Evolutionary conservation across 2,797 vertebrate species (phyloP), one percentile per base, ranked within the genome.

Genomic region (Meriones psammophilus): DNA sequence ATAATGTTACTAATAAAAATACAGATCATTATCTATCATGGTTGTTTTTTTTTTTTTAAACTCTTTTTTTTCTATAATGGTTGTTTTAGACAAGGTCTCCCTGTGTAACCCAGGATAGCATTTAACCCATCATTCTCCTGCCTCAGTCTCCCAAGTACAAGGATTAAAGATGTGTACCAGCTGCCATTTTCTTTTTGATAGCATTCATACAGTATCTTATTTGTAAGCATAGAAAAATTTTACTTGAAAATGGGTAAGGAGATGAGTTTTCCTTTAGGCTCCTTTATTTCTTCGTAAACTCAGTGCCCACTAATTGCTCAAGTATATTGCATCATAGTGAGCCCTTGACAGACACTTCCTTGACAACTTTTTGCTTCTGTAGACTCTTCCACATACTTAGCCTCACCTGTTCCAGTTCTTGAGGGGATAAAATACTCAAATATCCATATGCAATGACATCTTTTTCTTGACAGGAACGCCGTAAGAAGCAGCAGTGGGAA

Each of bases 401-500:
- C 33, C 88, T 26, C 33, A 10, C 33, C n/a, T 3, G 74, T 22
- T 8, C 18, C 14, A 0, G 39, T 3, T 0, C 9, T 0, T 5
- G 46, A n/a, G 79, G 64, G 22, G 18, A 1, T 4, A 0, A 4
- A 20, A 1, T 30, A 2, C 15, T 42, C 14, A 5, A 17, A 1
- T 18, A 5, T 17, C 81, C 58, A 0, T 6, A 1, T 9, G 0
- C 2, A 33, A 0, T 5, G 1, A n/a, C 5, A 15, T 12, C 73
- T 62, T 62, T 81, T 50, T 84, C 88, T 94, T 94, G 95, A 66
- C 98, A 99, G 99, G 98, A 98, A 18, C 98, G 98, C 10, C 99
- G 99, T 60, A 98, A 99, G 96, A 96, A 92, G 1, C 98, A 99
- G 97, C 99, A 99, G 96, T 98, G 97, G 95, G 98, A 99, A 90